Evolutionary conservation across 2,113 vertebrate species (phyloP).

Genomic region (Siniperca knerii): DNA sequence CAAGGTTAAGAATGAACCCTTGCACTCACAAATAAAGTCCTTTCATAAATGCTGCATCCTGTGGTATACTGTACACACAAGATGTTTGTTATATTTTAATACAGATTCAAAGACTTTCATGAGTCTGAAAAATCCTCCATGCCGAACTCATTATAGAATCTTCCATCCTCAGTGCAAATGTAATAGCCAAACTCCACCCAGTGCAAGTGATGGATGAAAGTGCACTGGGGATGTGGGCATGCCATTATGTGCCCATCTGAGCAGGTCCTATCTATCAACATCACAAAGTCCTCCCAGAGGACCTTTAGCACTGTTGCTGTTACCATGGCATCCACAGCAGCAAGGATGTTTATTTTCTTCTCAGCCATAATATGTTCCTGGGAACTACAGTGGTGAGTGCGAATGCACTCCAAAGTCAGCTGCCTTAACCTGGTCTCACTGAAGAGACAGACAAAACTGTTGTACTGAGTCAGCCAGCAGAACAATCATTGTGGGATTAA

Average conservation of each 20-base stretch:
- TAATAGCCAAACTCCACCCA: neutral
- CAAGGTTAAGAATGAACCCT: neutral
- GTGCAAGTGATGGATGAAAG: conserved; percentile 35
- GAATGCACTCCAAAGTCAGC: conserved; percentile 24
- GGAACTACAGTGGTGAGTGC: conserved; percentile 15
- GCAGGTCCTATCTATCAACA: conserved; percentile 49
- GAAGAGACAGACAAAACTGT: neutral
- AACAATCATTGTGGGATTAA: conserved; percentile 49
- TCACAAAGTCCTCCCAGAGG: conserved; percentile 17
- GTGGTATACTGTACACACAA: neutral
- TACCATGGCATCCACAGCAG: conserved; percentile 43
- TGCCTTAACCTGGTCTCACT: conserved; percentile 37
- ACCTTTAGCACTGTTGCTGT: conserved; percentile 39
- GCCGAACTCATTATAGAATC: neutral
- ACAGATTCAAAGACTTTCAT: neutral
- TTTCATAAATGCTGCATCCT: neutral
- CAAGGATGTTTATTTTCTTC: neutral
- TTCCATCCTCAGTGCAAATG: neutral
- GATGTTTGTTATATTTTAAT: neutral
- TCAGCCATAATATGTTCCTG: neutral
- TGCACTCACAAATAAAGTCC: neutral
- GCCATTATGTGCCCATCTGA: conserved; percentile 40
- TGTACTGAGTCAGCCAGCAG: conserved; percentile 46
- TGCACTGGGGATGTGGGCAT: neutral
- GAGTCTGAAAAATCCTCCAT: neutral